Base-by-base conservation (phyloP, 2,797 vertebrate species). In the Neostethus bicornis region DNA sequence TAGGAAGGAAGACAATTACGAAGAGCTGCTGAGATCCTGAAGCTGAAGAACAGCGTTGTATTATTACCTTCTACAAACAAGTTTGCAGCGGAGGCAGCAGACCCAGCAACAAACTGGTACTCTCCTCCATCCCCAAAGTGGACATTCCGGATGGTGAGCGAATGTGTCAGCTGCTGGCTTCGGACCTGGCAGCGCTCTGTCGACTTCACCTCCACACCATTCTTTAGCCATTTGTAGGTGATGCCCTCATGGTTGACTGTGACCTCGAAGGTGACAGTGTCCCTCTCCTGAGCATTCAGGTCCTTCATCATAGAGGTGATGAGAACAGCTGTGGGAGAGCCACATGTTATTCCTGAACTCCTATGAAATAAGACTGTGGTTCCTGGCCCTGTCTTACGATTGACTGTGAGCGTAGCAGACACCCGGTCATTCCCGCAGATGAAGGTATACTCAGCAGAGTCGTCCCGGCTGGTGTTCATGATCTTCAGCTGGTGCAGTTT, bases 201-300 rank as follows among this genome's bases (percentile, higher is more conserved):
- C 0, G 96, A 98, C 38, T 93, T 93, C 82, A 99, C 97, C 89
- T 97, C 97, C 66, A 96, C 84, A 0, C 97, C 96, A 2, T 99
- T 99, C 88, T 99, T 99, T 35, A 99, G 81, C 97, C 97, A 99
- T 75, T 95, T 97, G 83, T 96, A 98, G 0, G 93, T 89, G 70
- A 99, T 93, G 31, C 93, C 95, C 87, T 98, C 95, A 26, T 95
- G 93, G 89, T 99, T 99, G 50, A 99, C 92, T 1, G 91, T 95
- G 43, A 96, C 93, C 88, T 99, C 96, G 61, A 99, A 97, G 0
- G 95, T 98, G 70, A 99, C 93, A 0, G 92, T 94, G 77, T 99
- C 97, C 81, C 95, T 98, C 76, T 97, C 97, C 89, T 97, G 94
- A 37, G 97, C 96, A 2, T 97, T 96, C 64, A 98, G 90, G 78